These are phyloP conservation scores for Leucophenga maculata DNA, from an alignment of 2,888 invertebrate genomes.

Conservation along the genomic window DNA sequence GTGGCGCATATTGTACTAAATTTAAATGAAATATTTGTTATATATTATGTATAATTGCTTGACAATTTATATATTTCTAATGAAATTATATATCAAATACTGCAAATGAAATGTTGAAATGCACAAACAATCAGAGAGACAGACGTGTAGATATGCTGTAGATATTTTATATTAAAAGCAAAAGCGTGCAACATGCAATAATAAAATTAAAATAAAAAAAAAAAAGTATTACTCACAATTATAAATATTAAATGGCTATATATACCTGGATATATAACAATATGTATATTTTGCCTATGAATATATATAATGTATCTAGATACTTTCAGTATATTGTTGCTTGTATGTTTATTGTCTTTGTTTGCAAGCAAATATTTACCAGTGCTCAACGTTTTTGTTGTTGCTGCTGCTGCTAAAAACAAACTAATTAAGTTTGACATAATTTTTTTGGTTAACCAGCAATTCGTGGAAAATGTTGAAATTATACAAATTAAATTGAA, in stretches of 20 bases:
- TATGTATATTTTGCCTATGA: too few relatives aligned
- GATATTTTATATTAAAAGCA: background rate
- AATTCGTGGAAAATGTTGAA: constrained; percentile 9
- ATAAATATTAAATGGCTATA: constrained; percentile 37
- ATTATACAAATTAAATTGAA: background rate
- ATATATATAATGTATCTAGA: too few relatives aligned
- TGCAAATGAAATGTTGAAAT: background rate
- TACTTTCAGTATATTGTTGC: background rate
- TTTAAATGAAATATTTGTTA: too few relatives aligned
- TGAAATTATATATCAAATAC: too few relatives aligned
- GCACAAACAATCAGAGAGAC: background rate
- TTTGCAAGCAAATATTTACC: constrained; percentile 14
- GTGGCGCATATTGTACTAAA: too few relatives aligned
- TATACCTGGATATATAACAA: too few relatives aligned
- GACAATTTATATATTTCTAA: too few relatives aligned
- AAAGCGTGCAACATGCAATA: background rate
- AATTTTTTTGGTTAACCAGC: constrained; percentile 38
- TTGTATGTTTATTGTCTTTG: constrained; percentile 25
- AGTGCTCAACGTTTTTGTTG: constrained; percentile 23
- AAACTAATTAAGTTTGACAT: constrained; percentile 64
- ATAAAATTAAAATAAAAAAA: constrained; percentile 12
- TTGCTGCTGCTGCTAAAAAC: constrained; percentile 39
- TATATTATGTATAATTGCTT: too few relatives aligned
- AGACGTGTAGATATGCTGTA: too few relatives aligned
- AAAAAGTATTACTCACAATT: constrained; percentile 7